Percentiles rank a stretch among this genome's conserved stretches.
Evolutionary conservation across 2,113 vertebrate species (phyloP).

Genomic region (Poeciliopsis occidentalis): DNA sequence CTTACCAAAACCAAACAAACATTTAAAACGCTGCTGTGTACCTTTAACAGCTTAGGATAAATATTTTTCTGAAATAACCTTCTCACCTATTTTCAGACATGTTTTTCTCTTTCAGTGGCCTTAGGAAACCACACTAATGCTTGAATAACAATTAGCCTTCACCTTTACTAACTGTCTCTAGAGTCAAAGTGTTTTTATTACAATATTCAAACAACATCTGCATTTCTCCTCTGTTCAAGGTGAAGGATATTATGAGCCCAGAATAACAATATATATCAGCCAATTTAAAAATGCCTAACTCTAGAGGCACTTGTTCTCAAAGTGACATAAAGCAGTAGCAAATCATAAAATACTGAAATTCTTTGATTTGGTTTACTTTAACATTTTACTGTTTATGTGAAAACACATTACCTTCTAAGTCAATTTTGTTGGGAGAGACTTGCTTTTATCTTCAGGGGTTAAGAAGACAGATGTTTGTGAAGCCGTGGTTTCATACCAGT

Average conservation of each 20-base stretch:
- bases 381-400: too few relatives aligned
- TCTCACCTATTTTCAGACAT: constrained; percentile 1
- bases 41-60: not conserved
- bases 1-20: not conserved
- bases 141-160: constrained; percentile 45
- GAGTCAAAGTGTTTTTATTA: constrained; percentile 26
- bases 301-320: constrained; percentile 46
- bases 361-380: too few relatives aligned
- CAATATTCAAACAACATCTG: constrained; percentile 24
- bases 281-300: constrained; percentile 39
- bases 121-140: constrained; percentile 19
- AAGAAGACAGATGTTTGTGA: too few relatives aligned
- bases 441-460: too few relatives aligned
- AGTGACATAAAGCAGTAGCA: constrained; percentile 14
- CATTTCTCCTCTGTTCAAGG: constrained; percentile 53
- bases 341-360: not conserved
- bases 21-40: constrained; percentile 1
- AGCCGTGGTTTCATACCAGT: too few relatives aligned
- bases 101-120: constrained; percentile 30
- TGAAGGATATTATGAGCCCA: constrained; percentile 49
- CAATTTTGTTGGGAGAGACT: too few relatives aligned
- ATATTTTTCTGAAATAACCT: not conserved
- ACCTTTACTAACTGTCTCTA: constrained; percentile 35
- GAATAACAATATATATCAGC: constrained; percentile 38
- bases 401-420: too few relatives aligned